Percentiles rank a stretch among this genome's conserved stretches.
phyloP scores from a whole-genome alignment of 2,113 vertebrate genomes.

The Solea solea region DNA sequence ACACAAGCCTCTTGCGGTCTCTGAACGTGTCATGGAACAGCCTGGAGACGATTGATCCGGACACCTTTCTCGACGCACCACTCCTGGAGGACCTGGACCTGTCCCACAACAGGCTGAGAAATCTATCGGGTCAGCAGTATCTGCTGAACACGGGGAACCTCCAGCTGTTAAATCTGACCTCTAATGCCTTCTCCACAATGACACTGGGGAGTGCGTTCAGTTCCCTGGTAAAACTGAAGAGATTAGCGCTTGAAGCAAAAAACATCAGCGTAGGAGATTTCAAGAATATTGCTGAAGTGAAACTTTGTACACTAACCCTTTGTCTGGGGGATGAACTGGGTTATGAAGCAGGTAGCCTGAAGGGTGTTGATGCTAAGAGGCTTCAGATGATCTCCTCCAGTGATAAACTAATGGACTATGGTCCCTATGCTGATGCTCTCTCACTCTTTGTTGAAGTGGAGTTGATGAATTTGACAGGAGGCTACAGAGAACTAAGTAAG shows the following conservation, averaged over 20 bases:
- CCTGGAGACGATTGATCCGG: slow-evolving; percentile 74
- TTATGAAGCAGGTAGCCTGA: slow-evolving; percentile 81
- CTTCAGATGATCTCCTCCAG: slow-evolving; percentile 74
- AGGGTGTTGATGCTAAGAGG: slow-evolving; percentile 67
- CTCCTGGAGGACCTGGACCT: slow-evolving; percentile 85
- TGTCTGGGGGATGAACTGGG: slow-evolving; percentile 67
- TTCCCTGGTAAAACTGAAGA: slow-evolving; percentile 77
- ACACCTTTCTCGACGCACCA: slow-evolving; percentile 81
- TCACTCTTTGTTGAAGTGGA: slow-evolving; percentile 71
- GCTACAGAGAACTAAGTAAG: slow-evolving; percentile 39
- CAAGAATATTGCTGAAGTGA: slow-evolving; percentile 66
- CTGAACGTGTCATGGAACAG: slow-evolving; percentile 87
- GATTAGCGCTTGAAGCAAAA: slow-evolving; percentile 82
- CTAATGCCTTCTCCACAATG: slow-evolving; percentile 81
- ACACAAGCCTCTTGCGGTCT: slow-evolving; percentile 72
- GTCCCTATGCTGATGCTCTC: slow-evolving; percentile 75
- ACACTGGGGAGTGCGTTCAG: slow-evolving; percentile 83
- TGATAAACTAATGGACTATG: slow-evolving; percentile 30
- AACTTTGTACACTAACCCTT: slow-evolving; percentile 78
- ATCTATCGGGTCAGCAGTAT: slow-evolving; percentile 71
- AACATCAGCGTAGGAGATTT: slow-evolving; percentile 78
- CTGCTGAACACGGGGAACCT: slow-evolving; percentile 70
- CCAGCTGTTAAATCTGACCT: slow-evolving; percentile 83
- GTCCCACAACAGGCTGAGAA: slow-evolving; percentile 86
- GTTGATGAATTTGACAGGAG: slow-evolving; percentile 53